These are phyloP conservation scores for Mycogona germanica DNA, from an alignment of 2,888 invertebrate genomes.

Conservation along the genomic window DNA sequence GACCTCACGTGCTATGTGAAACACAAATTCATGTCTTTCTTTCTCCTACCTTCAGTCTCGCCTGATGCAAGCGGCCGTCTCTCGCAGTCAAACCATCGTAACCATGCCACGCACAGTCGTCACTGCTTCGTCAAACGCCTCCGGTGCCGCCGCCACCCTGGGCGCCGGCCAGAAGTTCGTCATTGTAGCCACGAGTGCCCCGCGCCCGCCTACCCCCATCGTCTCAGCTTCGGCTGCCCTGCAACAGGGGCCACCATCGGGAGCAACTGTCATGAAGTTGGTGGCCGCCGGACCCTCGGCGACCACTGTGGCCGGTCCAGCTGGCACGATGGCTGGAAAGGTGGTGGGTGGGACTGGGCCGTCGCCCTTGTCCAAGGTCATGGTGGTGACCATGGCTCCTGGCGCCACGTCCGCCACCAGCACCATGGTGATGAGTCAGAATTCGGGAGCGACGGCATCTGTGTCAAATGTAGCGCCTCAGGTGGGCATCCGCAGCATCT, in stretches of 20 bases:
- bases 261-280: too few species aligned
- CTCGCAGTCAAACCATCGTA: constrained; percentile 18
- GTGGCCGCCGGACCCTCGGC: constrained; percentile 12
- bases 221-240: constrained; percentile 2
- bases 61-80: constrained; percentile 12
- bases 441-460: too few species aligned
- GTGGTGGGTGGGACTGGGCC: constrained; percentile 10
- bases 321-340: neutral
- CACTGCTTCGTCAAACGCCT: constrained; percentile 1
- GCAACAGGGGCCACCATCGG: too few species aligned
- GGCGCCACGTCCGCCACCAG: constrained; percentile 7
- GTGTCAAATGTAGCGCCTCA: constrained; percentile 2
- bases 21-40: too few species aligned
- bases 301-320: constrained; percentile 13
- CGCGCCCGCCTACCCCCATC: constrained; percentile 12
- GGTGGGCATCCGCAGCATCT: constrained; percentile 12
- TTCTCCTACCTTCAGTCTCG: constrained; percentile 10
- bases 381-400: constrained; percentile 19
- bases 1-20: too few species aligned
- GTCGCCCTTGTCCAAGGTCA: constrained; percentile 17
- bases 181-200: constrained; percentile 13
- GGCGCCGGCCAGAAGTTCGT: constrained; percentile 17
- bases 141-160: neutral
- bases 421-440: neutral
- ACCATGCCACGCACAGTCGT: constrained; percentile 14